A percentile compares a stretch with the other conserved stretches of the same genome.
phyloP scores from a whole-genome alignment of 2,797 vertebrate species.

The Poecile montanus region DNA sequence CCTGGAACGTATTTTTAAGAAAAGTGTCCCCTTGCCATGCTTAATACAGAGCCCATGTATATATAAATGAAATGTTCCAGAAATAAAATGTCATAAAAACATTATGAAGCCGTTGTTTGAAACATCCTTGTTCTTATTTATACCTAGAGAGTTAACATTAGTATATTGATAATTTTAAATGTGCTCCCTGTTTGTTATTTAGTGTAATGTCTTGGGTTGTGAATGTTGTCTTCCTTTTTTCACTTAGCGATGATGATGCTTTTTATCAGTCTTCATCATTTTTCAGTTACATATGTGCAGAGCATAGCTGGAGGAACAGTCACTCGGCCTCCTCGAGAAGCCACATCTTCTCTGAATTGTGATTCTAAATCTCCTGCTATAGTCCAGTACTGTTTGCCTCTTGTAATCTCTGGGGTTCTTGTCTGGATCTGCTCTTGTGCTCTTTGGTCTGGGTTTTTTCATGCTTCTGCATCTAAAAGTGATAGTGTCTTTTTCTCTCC shows the following conservation, averaged over 20 bases:
- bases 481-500: background rate
- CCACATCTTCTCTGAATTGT: background rate
- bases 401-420: background rate
- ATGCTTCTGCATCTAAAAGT: background rate
- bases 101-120: background rate
- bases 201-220: rapidly evolving
- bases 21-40: background rate
- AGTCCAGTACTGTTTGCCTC: background rate
- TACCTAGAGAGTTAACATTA: background rate
- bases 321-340: background rate
- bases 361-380: background rate
- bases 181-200: background rate
- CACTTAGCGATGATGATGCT: background rate
- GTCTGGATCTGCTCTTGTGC: background rate
- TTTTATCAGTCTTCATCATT: background rate
- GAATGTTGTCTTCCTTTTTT: background rate
- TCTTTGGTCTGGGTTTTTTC: background rate
- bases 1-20: background rate
- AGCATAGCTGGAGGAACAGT: background rate
- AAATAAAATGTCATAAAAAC: background rate
- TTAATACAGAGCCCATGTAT: background rate
- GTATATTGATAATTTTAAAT: background rate
- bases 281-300: background rate
- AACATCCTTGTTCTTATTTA: background rate
- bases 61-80: background rate